phyloP scores from a whole-genome alignment of 2,888 invertebrate genomes.

The Camptogramma bilineatum region DNA sequence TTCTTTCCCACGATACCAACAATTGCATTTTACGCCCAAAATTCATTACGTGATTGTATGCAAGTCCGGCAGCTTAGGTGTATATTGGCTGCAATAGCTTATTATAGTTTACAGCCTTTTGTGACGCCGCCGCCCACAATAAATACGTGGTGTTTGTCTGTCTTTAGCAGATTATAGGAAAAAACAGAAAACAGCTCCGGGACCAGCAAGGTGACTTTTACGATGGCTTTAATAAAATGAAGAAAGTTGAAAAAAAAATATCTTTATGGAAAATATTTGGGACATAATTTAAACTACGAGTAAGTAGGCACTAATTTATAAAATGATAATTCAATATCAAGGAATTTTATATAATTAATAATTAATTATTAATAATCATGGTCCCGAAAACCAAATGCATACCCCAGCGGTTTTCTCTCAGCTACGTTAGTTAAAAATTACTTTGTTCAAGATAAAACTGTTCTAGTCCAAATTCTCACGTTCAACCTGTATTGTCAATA shows the following conservation, averaged over 20 bases:
- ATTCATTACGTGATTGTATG: slow-evolving; percentile 80
- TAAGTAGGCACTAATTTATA: no score
- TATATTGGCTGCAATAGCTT: slow-evolving; percentile 52
- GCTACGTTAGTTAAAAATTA: slow-evolving; percentile 27
- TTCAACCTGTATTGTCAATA: slow-evolving; percentile 75
- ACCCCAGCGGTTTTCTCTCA: slow-evolving; percentile 6
- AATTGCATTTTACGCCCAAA: slow-evolving; percentile 76
- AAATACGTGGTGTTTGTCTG: slow-evolving; percentile 59
- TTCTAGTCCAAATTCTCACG: slow-evolving; percentile 80
- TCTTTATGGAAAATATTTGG: no score
- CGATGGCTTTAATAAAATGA: not conserved
- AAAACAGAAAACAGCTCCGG: slow-evolving; percentile 15
- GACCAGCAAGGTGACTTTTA: slow-evolving; percentile 4
- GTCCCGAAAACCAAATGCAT: slow-evolving; percentile 28
- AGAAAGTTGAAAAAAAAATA: no score
- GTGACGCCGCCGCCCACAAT: slow-evolving; percentile 72
- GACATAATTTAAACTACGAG: no score
- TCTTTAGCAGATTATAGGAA: slow-evolving; percentile 72
- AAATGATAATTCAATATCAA: not conserved
- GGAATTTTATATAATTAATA: not conserved
- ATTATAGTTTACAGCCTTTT: slow-evolving; percentile 77
- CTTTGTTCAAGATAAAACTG: slow-evolving; percentile 64
- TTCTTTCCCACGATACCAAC: slow-evolving; percentile 72
- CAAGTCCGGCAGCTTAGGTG: slow-evolving; percentile 73
- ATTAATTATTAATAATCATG: not conserved